Percentiles rank a stretch among this genome's conserved stretches.
Conservation (phyloP, 2,113 vertebrate genomes). For the Salminus brasiliensis region DNA sequence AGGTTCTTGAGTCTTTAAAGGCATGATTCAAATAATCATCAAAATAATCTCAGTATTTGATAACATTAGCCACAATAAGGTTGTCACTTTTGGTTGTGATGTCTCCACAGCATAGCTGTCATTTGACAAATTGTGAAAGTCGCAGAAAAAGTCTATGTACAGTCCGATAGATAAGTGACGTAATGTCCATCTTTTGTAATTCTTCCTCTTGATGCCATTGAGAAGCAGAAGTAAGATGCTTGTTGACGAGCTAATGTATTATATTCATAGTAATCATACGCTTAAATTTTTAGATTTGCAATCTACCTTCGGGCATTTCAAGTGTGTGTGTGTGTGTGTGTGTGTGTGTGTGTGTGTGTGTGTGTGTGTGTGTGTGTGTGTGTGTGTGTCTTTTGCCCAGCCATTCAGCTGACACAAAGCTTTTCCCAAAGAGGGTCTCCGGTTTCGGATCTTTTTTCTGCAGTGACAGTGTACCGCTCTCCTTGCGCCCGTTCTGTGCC, state of each 20-base stretch:
- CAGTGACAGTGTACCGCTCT: slow-evolving; percentile 36
- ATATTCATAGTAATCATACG: not conserved
- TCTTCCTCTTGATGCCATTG: not conserved
- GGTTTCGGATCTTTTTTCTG: slow-evolving; percentile 53
- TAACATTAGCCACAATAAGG: too few relatives aligned
- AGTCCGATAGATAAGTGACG: too few relatives aligned
- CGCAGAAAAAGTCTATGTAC: too few relatives aligned
- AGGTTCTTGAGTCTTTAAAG: too few relatives aligned
- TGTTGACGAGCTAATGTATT: not conserved
- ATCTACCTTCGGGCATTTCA: not conserved
- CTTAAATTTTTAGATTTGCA: not conserved
- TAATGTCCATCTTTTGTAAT: not conserved
- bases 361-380: not conserved
- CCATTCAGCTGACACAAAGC: slow-evolving; percentile 44
- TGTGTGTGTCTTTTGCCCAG: not conserved
- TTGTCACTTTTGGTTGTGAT: too few relatives aligned
- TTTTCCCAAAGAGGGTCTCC: slow-evolving; percentile 33
- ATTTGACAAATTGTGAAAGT: too few relatives aligned
- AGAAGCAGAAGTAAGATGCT: not conserved
- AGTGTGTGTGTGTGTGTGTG: not conserved
- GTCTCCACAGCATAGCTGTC: too few relatives aligned
- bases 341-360: not conserved
- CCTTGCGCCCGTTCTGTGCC: slow-evolving; percentile 27
- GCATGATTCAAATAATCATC: too few relatives aligned
- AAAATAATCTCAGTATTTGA: too few relatives aligned